These are phyloP conservation scores for Holothuria leucospilota DNA, from an alignment of 53 echinoderm and acorn worm species.

Conservation along the genomic window DNA sequence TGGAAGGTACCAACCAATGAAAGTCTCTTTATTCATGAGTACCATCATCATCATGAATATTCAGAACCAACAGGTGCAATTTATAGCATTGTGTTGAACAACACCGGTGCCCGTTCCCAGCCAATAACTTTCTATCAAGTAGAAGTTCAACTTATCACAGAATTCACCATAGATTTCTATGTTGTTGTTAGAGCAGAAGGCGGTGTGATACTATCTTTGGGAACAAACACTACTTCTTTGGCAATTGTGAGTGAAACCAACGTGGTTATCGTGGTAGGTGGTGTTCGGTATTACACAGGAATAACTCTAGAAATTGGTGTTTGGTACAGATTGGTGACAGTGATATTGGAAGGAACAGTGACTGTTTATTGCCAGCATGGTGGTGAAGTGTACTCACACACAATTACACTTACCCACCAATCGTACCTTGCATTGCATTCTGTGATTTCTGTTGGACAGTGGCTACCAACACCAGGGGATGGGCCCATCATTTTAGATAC, in stretches of 20 bases:
- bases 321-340: constrained; percentile 76
- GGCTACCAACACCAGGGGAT: constrained; percentile 71
- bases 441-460: constrained; percentile 82
- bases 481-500: constrained; percentile 51
- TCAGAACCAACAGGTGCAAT: constrained; percentile 72
- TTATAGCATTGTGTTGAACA: constrained; percentile 66
- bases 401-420: constrained; percentile 35
- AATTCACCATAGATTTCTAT: constrained; percentile 79
- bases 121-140: constrained; percentile 53
- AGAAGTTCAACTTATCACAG: constrained; percentile 3
- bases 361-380: constrained; percentile 56
- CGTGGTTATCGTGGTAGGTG: constrained; percentile 54
- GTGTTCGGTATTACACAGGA: constrained; percentile 66
- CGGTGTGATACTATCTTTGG: constrained; percentile 79
- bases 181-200: constrained; percentile 58
- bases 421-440: constrained; percentile 53
- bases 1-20: constrained; percentile 74
- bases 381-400: constrained; percentile 58
- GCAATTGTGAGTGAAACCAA: constrained; percentile 68
- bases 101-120: constrained; percentile 68
- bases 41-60: constrained; percentile 49
- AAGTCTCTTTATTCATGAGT: constrained; percentile 70
- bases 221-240: constrained; percentile 68
- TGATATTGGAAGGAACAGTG: constrained; percentile 25
- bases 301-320: constrained; percentile 59